Base-by-base conservation (phyloP, 2,888 invertebrate genomes). In the Isoperla grammatica region DNA sequence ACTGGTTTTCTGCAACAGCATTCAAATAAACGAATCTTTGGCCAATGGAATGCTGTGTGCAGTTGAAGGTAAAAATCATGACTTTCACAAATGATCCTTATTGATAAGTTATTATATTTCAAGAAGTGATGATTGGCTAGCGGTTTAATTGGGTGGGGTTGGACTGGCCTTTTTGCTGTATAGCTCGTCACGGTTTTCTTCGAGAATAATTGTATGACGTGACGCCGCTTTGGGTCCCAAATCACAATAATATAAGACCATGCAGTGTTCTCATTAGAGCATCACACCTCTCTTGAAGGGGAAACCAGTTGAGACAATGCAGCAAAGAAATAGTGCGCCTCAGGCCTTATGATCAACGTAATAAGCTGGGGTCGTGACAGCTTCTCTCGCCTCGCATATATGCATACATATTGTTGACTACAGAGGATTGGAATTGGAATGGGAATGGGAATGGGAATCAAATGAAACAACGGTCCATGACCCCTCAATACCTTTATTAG, bases 41-140 rank as follows among this genome's bases (percentile, higher is more conserved):
- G 29, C 29, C 8, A 50, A 17, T n/a, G 40, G 39, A 37, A 39
- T 39, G 19, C 19, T 29, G 29, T 49, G 29, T 49, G 22, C 29
- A 5, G 49, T 19, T 53, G 53, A 37, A 37, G 39, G 39, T 50
- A 37, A 53, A 53, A 53, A 39, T 37, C 37, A 53, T 53, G 53
- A 53, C 53, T 53, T 46, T 35, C 46, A 39, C 57, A 46, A 55
- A 46, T 46, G 45, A 45, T 43, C 35, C 46, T 59, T 46, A 59
- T 59, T 54, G 59, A 59, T 59, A 54, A 59, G 37, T 54, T 54
- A 54, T 55, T 54, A 45, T 54, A 54, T 54, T 53, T 39, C 53
- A 17, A 53, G 53, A 59, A 43, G 54, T 55, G 59, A 46, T 59
- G 55, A 59, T 54, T 55, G 54, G 55, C 17, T 59, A 37, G 29